phyloP scores from a whole-genome alignment of 1,140 invertebrate species.

The Heterodera schachtii region DNA sequence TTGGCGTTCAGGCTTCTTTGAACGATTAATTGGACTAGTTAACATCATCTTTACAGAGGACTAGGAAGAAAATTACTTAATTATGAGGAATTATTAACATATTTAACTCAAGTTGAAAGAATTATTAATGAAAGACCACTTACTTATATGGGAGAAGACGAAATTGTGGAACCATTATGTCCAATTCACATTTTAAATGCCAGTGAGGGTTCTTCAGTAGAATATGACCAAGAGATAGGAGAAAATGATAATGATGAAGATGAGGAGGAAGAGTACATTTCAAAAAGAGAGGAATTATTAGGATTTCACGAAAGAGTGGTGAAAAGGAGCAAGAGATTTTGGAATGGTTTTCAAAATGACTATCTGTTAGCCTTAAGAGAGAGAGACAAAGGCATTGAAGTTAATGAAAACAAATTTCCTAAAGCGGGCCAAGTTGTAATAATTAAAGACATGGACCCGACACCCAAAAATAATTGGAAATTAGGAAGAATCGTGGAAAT shows the following conservation, averaged over 20 bases:
- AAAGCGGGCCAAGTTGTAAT: background rate
- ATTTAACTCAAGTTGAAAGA: background rate
- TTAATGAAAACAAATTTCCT: background rate
- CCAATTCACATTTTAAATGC: conserved; percentile 1
- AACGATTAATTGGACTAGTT: background rate
- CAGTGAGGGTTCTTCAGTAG: background rate
- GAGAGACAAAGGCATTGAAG: background rate
- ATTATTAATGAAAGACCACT: background rate
- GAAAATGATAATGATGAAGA: background rate
- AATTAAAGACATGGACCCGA: background rate
- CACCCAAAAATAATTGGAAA: background rate
- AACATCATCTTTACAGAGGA: conserved; percentile 2
- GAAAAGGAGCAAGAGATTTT: background rate
- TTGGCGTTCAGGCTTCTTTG: background rate
- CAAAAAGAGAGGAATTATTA: conserved; percentile 2
- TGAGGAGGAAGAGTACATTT: background rate
- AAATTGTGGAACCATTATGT: conserved; percentile 10
- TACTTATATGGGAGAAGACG: background rate
- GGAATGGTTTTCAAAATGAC: background rate
- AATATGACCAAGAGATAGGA: background rate
- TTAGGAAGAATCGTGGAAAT: background rate
- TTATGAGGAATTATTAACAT: background rate
- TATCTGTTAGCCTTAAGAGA: conserved; percentile 4
- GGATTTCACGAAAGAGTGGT: background rate
- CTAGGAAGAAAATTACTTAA: background rate